Conservation (phyloP, 2,797 vertebrate genomes). For the Peromyscus melanophrys region DNA sequence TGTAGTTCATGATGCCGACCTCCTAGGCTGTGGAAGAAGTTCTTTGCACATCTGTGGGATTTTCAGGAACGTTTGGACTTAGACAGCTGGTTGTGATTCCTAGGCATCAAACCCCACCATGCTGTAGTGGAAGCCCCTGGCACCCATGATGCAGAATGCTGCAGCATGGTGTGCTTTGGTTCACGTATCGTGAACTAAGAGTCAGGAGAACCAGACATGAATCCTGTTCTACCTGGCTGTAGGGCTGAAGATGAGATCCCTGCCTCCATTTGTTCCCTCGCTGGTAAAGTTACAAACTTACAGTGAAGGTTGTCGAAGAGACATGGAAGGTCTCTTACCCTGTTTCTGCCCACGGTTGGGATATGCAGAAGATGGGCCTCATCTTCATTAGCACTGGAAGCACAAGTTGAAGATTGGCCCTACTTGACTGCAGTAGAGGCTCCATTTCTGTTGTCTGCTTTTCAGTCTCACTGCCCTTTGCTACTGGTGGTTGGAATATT, state of each 20-base stretch:
- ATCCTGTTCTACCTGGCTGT: not conserved
- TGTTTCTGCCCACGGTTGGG: not conserved
- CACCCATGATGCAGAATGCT: not conserved
- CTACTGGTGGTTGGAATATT: not conserved
- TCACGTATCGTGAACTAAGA: not conserved
- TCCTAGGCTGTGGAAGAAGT: not conserved
- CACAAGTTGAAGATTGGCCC: not conserved
- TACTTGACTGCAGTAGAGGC: not conserved
- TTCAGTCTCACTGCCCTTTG: not conserved
- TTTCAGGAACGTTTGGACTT: not conserved
- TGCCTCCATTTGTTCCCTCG: not conserved
- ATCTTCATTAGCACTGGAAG: not conserved
- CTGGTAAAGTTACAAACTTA: not conserved
- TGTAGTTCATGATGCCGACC: not conserved
- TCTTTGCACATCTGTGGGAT: not conserved
- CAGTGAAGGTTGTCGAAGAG: not conserved
- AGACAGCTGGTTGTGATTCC: not conserved
- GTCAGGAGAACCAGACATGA: not conserved
- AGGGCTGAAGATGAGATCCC: not conserved
- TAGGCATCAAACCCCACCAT: not conserved
- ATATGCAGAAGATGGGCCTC: not conserved
- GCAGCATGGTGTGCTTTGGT: not conserved
- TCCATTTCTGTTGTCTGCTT: not conserved
- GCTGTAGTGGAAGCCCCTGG: not conserved
- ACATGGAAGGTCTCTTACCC: fast-evolving